Conservation (phyloP, 2,888 invertebrate species). For the Thymelicus acteon region DNA sequence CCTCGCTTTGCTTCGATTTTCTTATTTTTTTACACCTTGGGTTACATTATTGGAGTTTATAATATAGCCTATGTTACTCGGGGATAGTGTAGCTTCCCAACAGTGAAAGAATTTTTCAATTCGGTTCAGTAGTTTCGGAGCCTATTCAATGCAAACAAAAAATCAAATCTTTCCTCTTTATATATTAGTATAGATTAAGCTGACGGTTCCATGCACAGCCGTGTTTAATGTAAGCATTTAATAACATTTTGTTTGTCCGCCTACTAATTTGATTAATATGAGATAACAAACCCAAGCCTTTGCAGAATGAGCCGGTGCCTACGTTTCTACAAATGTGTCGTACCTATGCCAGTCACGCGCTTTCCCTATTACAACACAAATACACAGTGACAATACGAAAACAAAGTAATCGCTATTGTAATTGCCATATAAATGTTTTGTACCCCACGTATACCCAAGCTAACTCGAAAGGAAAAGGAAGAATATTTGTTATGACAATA, state of each 20-base stretch:
- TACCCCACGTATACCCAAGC: constrained; percentile 7
- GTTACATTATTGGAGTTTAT: too few relatives aligned
- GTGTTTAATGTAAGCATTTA: constrained; percentile 13
- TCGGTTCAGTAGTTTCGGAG: too few relatives aligned
- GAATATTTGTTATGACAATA: neutral
- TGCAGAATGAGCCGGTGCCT: constrained; percentile 16
- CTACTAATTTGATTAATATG: constrained; percentile 33
- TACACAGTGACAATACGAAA: constrained; percentile 71
- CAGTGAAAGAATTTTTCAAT: too few relatives aligned
- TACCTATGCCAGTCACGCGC: constrained; percentile 65
- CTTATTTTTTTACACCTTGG: too few relatives aligned
- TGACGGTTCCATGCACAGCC: neutral
- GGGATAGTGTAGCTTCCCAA: too few relatives aligned
- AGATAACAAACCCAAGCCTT: constrained; percentile 23
- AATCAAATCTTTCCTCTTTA: too few relatives aligned
- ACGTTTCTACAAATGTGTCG: constrained; percentile 44
- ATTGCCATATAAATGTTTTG: constrained; percentile 35
- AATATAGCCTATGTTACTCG: too few relatives aligned
- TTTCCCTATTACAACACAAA: constrained; percentile 72
- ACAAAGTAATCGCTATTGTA: constrained; percentile 55
- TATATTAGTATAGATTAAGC: too few relatives aligned
- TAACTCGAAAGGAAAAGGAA: constrained; percentile 5
- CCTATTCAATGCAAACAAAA: too few relatives aligned
- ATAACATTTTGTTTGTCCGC: constrained; percentile 26
- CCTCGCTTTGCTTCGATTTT: too few relatives aligned